Percentiles rank a stretch among this genome's conserved stretches.
phyloP scores from a whole-genome alignment of 1,140 invertebrate genomes.

The Drosophila bifasciata region DNA sequence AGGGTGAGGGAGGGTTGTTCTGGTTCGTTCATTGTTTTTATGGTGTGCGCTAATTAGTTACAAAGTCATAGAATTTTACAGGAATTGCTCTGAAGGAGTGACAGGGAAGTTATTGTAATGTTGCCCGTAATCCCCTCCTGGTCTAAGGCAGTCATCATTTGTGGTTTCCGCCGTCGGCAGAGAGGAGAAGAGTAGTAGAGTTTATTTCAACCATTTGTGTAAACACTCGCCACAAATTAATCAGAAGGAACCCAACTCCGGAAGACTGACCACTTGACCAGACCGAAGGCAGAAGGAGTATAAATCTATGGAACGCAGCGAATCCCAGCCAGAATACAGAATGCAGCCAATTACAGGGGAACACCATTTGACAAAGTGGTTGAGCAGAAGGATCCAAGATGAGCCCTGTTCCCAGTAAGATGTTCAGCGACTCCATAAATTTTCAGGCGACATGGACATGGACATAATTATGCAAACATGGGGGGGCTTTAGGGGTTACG shows the following conservation, averaged over 20 bases:
- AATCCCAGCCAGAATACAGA: slow-evolving; percentile 16
- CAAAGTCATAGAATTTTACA: slow-evolving; percentile 83
- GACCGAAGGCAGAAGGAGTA: too few species aligned
- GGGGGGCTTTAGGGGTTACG: slow-evolving; percentile 42
- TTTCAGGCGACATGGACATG: slow-evolving; percentile 39
- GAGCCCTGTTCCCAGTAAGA: slow-evolving; percentile 43
- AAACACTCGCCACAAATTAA: slow-evolving; percentile 39
- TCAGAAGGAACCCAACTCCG: slow-evolving; percentile 17
- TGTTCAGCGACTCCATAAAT: slow-evolving; percentile 65
- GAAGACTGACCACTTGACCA: slow-evolving; percentile 42
- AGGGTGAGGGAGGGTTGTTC: slow-evolving; percentile 26
- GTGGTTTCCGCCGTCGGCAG: slow-evolving; percentile 22
- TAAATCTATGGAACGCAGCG: not conserved
- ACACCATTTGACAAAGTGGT: slow-evolving; percentile 56
- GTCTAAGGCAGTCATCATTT: slow-evolving; percentile 51
- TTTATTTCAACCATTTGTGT: not conserved
- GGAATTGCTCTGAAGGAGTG: slow-evolving; percentile 67
- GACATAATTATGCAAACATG: slow-evolving; percentile 70
- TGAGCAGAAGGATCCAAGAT: slow-evolving; percentile 42
- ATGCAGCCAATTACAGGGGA: slow-evolving; percentile 56
- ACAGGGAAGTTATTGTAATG: slow-evolving; percentile 64
- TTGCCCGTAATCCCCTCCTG: slow-evolving; percentile 7
- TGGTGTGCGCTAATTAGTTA: slow-evolving; percentile 83
- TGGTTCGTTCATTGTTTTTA: slow-evolving; percentile 79
- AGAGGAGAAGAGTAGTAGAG: not conserved